These are phyloP conservation scores for Vidua chalybeata DNA, from an alignment of 2,113 vertebrate genomes.

Conservation along the genomic window DNA sequence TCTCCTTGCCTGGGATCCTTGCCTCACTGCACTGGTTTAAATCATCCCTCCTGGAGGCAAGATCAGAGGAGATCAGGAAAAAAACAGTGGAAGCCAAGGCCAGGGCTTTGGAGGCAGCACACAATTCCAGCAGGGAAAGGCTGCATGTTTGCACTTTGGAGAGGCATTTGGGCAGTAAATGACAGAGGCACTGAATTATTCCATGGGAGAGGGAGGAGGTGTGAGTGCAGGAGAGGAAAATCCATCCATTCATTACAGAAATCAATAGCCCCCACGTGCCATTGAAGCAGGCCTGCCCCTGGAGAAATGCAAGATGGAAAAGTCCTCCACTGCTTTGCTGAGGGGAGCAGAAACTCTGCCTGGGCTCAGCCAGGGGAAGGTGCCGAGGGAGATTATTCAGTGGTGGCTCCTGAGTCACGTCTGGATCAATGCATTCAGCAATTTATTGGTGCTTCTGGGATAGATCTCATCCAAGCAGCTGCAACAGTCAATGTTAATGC, in stretches of 20 bases:
- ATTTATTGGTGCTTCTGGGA: conserved; percentile 21
- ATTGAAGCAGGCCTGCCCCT: background rate
- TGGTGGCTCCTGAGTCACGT: conserved; percentile 31
- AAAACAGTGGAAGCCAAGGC: background rate
- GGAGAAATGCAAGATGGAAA: conserved; percentile 24
- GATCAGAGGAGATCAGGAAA: background rate
- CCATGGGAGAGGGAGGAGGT: background rate
- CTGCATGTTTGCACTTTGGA: background rate
- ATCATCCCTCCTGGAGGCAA: background rate
- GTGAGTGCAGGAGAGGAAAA: background rate
- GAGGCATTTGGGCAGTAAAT: conserved; percentile 35
- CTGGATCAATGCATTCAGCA: conserved; percentile 9
- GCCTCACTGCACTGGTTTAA: background rate
- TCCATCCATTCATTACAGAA: conserved; percentile 36
- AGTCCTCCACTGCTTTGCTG: conserved; percentile 23
- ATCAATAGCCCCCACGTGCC: conserved; percentile 32
- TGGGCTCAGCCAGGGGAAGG: background rate
- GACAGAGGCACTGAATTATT: conserved; percentile 7
- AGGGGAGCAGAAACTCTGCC: conserved; percentile 26
- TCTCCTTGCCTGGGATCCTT: background rate
- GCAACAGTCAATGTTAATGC: background rate
- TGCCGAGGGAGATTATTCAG: conserved; percentile 18
- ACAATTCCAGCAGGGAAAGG: background rate
- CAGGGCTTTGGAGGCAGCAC: background rate
- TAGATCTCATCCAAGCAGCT: background rate